A percentile compares a stretch with the other conserved stretches of the same genome.
Conservation (phyloP, 2,797 vertebrate species). For the Ceyx erithaca region DNA sequence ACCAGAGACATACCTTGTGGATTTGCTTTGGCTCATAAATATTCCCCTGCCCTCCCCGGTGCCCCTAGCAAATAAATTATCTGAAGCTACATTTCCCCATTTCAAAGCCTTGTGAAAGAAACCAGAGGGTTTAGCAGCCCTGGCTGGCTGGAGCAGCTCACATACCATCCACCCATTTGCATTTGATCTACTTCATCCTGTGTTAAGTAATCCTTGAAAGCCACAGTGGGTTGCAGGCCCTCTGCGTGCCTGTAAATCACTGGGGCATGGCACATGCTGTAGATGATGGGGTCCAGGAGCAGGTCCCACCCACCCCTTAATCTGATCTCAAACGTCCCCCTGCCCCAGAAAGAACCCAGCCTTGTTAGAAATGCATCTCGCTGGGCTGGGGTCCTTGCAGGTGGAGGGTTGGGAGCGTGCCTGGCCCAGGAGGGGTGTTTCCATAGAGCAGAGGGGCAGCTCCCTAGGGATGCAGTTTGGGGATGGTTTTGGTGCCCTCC, state of each 20-base stretch:
- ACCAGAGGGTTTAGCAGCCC: constrained; percentile 38
- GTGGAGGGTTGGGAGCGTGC: rapidly evolving
- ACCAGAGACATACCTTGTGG: neutral
- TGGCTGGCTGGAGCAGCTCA: constrained; percentile 29
- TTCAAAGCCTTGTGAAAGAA: constrained; percentile 55
- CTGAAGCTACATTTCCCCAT: neutral
- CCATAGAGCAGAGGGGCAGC: neutral
- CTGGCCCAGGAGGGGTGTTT: rapidly evolving
- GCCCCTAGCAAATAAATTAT: constrained; percentile 27
- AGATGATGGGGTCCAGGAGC: rapidly evolving
- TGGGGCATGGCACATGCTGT: neutral
- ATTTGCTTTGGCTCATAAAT: constrained; percentile 12
- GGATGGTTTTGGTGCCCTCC: neutral
- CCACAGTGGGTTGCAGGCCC: neutral
- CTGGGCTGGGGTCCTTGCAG: rapidly evolving
- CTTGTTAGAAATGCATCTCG: neutral
- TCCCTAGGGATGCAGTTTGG: neutral
- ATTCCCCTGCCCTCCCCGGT: neutral
- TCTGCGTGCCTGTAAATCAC: constrained; percentile 5
- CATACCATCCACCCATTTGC: constrained; percentile 13
- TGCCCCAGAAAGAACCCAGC: neutral
- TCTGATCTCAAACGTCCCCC: neutral
- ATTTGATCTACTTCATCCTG: constrained; percentile 41
- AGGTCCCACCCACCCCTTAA: neutral
- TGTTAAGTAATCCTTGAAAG: constrained; percentile 26